Evolutionary conservation across 2,888 invertebrate genomes (phyloP).

Genomic region (Eristalis intricaria): DNA sequence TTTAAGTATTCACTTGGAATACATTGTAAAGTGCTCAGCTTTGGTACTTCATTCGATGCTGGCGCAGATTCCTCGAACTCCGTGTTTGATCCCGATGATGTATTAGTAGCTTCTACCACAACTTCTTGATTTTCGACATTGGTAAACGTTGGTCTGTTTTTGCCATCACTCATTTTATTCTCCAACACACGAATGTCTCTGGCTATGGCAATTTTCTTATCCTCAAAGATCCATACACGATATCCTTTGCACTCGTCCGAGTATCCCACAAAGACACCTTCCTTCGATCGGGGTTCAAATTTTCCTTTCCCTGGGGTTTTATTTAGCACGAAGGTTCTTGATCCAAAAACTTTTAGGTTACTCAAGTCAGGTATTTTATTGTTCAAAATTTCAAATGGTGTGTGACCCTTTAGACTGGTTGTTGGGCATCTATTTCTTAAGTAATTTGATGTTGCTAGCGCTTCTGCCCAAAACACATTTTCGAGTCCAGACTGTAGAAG

Average conservation of each 20-base stretch:
- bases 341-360: constrained; percentile 2
- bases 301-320: constrained; percentile 69
- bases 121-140: background rate
- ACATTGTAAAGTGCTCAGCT: too few relatives aligned
- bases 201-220: background rate
- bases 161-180: background rate
- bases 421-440: constrained; percentile 1
- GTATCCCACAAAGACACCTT: constrained; percentile 74
- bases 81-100: background rate
- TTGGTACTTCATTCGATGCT: too few relatives aligned
- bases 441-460: background rate
- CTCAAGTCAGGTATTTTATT: constrained; percentile 14
- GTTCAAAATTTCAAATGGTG: constrained; percentile 26
- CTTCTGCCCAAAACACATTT: constrained; percentile 4
- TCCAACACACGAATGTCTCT: background rate
- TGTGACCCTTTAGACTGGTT: background rate
- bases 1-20: too few relatives aligned
- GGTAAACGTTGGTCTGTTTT: background rate
- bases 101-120: too few relatives aligned
- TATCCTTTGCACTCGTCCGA: constrained; percentile 72
- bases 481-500: background rate
- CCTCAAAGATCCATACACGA: constrained; percentile 68
- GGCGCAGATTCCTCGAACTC: too few relatives aligned
- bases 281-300: constrained; percentile 71
- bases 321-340: constrained; percentile 30